Conservation (phyloP, 2,797 vertebrate genomes). For the Gymnothorax javanicus region DNA sequence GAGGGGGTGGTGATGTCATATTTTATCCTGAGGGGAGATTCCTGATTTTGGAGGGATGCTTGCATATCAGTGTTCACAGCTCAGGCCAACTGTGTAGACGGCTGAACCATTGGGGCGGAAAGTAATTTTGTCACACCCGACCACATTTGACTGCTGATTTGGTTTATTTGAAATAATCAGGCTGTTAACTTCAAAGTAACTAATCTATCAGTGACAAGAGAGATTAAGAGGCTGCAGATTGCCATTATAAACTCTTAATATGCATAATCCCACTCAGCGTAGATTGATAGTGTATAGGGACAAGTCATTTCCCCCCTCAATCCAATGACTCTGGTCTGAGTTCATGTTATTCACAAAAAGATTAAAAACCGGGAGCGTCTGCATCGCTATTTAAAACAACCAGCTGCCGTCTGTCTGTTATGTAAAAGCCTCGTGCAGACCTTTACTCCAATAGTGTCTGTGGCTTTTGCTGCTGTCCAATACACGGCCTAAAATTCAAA, state of each 20-base stretch:
- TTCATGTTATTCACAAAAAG: not conserved
- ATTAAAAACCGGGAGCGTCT: slow-evolving; percentile 1
- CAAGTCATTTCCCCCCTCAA: not conserved
- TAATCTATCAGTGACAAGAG: slow-evolving; percentile 50
- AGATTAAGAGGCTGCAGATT: slow-evolving; percentile 56
- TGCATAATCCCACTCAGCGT: slow-evolving; percentile 41
- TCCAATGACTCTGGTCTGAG: not conserved
- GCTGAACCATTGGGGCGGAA: not conserved
- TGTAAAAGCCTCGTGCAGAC: not conserved
- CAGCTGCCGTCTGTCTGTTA: slow-evolving; percentile 4
- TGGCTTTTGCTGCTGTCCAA: not conserved
- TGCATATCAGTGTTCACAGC: slow-evolving; percentile 38
- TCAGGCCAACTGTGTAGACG: not conserved
- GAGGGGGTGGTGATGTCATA: not conserved
- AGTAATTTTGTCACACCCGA: slow-evolving; percentile 36
- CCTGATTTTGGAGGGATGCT: slow-evolving; percentile 12
- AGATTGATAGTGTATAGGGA: not conserved
- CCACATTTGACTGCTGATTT: slow-evolving; percentile 43
- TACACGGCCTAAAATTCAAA: not conserved
- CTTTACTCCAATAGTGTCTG: not conserved
- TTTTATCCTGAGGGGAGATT: not conserved
- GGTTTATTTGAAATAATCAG: slow-evolving; percentile 55
- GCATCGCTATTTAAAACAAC: not conserved
- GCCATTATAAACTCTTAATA: slow-evolving; percentile 51
- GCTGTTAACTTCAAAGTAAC: not conserved